phyloP scores from a whole-genome alignment of 2,888 invertebrate species.

The Ctena decussata region DNA sequence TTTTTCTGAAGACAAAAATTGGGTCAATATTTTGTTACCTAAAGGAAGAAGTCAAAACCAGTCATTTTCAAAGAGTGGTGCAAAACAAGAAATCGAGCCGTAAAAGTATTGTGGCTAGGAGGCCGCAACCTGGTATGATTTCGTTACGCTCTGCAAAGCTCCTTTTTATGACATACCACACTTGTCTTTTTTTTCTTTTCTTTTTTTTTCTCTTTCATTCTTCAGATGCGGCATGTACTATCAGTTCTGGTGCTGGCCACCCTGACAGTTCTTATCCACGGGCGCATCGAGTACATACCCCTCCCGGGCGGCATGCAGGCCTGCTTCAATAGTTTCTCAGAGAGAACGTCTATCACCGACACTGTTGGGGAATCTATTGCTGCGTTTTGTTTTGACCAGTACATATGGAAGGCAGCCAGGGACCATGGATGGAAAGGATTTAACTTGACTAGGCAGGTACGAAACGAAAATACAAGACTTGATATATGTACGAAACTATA shows the following conservation, averaged over 20 bases:
- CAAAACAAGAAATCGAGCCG: too few species aligned
- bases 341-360: slow-evolving; percentile 63
- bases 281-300: slow-evolving; percentile 67
- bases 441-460: slow-evolving; percentile 68
- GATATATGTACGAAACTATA: too few species aligned
- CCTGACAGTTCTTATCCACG: background rate
- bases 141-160: too few species aligned
- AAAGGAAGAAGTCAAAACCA: too few species aligned
- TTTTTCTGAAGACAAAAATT: too few species aligned
- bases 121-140: too few species aligned
- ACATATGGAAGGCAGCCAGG: slow-evolving; percentile 66
- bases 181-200: too few species aligned
- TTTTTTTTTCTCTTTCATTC: background rate
- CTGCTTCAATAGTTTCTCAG: slow-evolving; percentile 70
- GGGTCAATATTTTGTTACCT: too few species aligned
- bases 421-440: slow-evolving; percentile 59
- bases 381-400: slow-evolving; percentile 69
- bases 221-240: background rate
- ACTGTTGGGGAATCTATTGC: slow-evolving; percentile 72
- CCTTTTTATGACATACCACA: too few species aligned
- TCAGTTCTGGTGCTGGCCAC: background rate
- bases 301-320: slow-evolving; percentile 68
- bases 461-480: too few species aligned
- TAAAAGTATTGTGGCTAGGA: too few species aligned
- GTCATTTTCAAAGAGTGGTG: too few species aligned